These are phyloP conservation scores for Dynastes maya DNA, from an alignment of 2,888 invertebrate species.

Conservation along the genomic window DNA sequence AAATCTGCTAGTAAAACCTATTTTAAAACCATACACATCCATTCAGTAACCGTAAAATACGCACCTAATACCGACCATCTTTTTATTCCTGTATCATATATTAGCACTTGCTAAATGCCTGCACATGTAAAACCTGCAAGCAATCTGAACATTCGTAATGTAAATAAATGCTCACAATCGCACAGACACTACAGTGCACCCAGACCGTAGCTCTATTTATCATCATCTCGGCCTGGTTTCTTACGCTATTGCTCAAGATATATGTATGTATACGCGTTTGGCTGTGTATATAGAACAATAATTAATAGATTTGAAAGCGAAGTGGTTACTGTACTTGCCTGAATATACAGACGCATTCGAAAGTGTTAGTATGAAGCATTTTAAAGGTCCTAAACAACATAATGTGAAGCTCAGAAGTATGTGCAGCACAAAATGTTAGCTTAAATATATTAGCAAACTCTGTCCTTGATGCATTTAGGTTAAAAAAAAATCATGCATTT, in stretches of 20 bases:
- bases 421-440: too few species aligned
- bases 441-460: too few species aligned
- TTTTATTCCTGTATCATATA: neutral
- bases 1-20: too few species aligned
- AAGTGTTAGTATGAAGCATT: too few species aligned
- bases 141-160: neutral
- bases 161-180: neutral
- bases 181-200: neutral
- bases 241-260: neutral
- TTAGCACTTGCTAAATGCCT: neutral
- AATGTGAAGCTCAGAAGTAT: too few species aligned
- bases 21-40: too few species aligned
- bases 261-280: neutral
- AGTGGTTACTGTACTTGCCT: neutral
- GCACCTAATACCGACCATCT: too few species aligned
- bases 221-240: slow-evolving; percentile 8
- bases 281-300: neutral
- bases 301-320: slow-evolving; percentile 6
- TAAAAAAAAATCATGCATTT: too few species aligned
- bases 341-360: neutral
- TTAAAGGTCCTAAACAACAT: too few species aligned
- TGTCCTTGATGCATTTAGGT: too few species aligned
- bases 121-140: neutral
- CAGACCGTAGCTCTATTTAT: neutral
- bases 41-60: too few species aligned